A percentile compares a stretch with the other conserved stretches of the same genome.
Evolutionary conservation across 2,797 vertebrate genomes (phyloP).

Genomic region (Lepidocolaptes lacrymiger): DNA sequence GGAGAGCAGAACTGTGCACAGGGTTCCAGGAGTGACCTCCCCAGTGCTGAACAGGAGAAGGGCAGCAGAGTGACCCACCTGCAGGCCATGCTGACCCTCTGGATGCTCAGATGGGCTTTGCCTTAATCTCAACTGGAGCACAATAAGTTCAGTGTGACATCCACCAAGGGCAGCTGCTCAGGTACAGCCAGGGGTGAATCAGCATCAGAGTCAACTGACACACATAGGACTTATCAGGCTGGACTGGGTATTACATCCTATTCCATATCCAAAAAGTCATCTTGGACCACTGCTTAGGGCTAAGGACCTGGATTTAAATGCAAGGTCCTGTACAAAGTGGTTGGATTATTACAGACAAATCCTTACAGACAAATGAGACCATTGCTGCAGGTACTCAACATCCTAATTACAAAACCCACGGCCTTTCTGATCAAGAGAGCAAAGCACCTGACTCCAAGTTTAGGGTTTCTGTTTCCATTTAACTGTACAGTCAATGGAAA

Average conservation of each 20-base stretch:
- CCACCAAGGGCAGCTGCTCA: not conserved
- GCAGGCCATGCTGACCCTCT: not conserved
- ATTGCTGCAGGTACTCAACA: not conserved
- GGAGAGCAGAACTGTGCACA: not conserved
- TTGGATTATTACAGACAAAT: not conserved
- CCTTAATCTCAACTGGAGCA: not conserved
- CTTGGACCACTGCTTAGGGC: not conserved
- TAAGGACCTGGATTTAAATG: not conserved
- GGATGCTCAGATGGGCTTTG: not conserved
- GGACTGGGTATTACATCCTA: not conserved
- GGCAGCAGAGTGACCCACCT: not conserved
- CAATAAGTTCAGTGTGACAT: not conserved
- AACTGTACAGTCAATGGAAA: not conserved
- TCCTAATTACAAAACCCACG: not conserved
- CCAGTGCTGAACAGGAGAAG: not conserved
- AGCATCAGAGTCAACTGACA: not conserved
- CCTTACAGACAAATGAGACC: not conserved
- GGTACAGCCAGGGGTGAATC: not conserved
- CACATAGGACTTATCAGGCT: not conserved
- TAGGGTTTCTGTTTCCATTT: not conserved
- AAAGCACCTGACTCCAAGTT: not conserved
- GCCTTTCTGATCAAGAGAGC: not conserved
- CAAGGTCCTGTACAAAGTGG: not conserved
- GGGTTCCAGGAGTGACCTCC: not conserved
- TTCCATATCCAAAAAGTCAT: not conserved